phyloP scores from a whole-genome alignment of 2,888 invertebrate species.

The Glomeris marginata region DNA sequence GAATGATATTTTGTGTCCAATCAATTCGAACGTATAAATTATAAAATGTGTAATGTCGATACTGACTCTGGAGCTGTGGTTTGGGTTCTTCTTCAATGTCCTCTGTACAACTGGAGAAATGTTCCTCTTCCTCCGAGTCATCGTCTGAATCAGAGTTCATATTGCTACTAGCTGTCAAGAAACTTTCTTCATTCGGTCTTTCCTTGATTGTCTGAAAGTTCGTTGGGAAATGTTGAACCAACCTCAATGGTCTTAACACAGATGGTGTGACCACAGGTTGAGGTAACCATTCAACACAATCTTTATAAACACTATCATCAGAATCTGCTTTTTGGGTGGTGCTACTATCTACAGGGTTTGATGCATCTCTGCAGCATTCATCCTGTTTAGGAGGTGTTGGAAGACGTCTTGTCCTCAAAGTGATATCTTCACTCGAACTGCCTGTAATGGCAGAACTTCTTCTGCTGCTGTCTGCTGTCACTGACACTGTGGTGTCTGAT shows the following conservation, averaged over 20 bases:
- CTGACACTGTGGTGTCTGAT: too few relatives aligned
- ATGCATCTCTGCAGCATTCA: too few relatives aligned
- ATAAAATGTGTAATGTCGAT: too few relatives aligned
- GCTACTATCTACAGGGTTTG: too few relatives aligned
- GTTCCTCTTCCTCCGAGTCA: slow-evolving; percentile 1
- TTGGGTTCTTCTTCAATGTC: slow-evolving; percentile 1
- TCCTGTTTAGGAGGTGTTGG: too few relatives aligned
- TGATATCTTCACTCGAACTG: too few relatives aligned
- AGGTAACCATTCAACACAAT: neutral
- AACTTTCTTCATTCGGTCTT: neutral
- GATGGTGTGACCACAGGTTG: neutral
- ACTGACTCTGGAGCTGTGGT: too few relatives aligned
- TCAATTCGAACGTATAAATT: too few relatives aligned
- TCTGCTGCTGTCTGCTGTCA: too few relatives aligned
- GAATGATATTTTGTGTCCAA: too few relatives aligned
- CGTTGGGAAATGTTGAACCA: neutral
- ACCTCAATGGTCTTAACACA: neutral
- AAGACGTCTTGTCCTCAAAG: too few relatives aligned
- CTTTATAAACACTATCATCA: slow-evolving; percentile 8
- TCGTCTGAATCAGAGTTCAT: neutral
- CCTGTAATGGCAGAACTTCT: too few relatives aligned
- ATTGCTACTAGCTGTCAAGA: neutral
- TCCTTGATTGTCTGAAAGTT: neutral
- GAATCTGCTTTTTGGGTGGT: slow-evolving; percentile 4
- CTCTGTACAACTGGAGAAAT: slow-evolving; percentile 1